Percentiles rank a stretch among this genome's conserved stretches.
Conservation (phyloP, 2,888 invertebrate species). For the Drosophila rubida region DNA sequence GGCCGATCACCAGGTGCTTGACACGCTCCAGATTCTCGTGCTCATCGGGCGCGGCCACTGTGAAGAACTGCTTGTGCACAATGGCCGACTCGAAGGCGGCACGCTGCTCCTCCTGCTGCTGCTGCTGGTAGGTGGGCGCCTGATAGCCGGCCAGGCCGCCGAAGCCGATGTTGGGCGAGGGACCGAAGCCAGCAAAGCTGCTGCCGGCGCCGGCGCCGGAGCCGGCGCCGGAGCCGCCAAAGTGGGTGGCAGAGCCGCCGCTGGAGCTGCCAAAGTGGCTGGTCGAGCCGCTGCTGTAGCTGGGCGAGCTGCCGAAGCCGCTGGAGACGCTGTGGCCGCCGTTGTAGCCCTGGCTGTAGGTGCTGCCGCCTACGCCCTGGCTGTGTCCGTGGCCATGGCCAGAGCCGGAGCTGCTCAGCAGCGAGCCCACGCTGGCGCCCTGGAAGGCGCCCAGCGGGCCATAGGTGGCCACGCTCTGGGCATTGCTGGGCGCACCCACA, state of each 20-base stretch:
- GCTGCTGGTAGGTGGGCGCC: conserved; percentile 59
- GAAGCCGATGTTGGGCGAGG: conserved; percentile 60
- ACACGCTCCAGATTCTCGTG: conserved; percentile 72
- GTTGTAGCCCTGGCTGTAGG: conserved; percentile 12
- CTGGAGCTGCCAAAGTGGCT: conserved; percentile 16
- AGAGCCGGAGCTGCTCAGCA: conserved; percentile 42
- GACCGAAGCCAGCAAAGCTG: conserved; percentile 55
- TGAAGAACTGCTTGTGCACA: conserved; percentile 82
- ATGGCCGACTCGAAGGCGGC: conserved; percentile 69
- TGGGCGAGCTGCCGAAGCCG: conserved; percentile 14
- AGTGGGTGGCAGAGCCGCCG: conserved; percentile 19
- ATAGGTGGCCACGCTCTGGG: conserved; percentile 55
- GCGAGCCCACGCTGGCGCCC: conserved; percentile 63
- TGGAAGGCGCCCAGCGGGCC: conserved; percentile 66
- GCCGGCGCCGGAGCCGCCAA: conserved; percentile 29
- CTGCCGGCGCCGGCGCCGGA: conserved; percentile 24
- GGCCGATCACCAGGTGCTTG: conserved; percentile 82
- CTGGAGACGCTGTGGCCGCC: conserved; percentile 7
- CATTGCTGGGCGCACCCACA: conserved; percentile 50
- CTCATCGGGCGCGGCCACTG: conserved; percentile 83
- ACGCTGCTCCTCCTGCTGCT: conserved; percentile 60
- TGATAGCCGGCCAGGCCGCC: conserved; percentile 59
- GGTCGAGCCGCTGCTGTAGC: too few relatives aligned
- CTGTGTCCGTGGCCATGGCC: conserved; percentile 4
- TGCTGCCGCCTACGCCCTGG: conserved; percentile 14